Base-by-base conservation (phyloP, 2,888 invertebrate genomes). In the Callyntrura guangdongensis region DNA sequence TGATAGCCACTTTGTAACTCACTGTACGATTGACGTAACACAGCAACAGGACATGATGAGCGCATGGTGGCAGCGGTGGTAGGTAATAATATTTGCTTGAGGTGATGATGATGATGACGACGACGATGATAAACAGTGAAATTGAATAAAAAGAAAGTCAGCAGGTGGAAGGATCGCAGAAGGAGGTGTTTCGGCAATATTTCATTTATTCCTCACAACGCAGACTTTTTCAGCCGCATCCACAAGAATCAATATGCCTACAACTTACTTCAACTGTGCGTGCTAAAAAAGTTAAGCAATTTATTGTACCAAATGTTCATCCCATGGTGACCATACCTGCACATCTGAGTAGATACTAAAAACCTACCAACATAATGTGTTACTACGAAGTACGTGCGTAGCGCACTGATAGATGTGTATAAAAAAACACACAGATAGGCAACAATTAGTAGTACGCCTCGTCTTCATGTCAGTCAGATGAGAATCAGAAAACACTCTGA, bases 81-180 rank as follows among this genome's bases (percentile, higher is more conserved):
- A 36, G 2, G 36, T 6, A 36, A 45, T 17, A 47, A 47, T 74
- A 49, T 74, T 49, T 74, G 74, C 20, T 74, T 20, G 17, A 11
- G 74, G 22, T 49, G 22, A 49, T 74, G 56, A 81, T 69, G 17
- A 69, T 36, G 36, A 36, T 17, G 64, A 64, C n/a, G 69, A 36
- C 17, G 64, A 64, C n/a, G 69, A 36, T 81, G 79, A 36, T 59
- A 81, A 20, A 81, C 56, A 59, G 59, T 59, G 59, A 81, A 81
- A 59, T 56, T 59, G 56, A 53, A 81, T 59, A 59, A 59, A 77
- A 81, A 59, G 79, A 81, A 81, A 81, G 79, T 81, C 79, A 81
- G 59, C 56, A 81, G 79, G 74, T 49, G 25, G 74, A 69, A 74
- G 47, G 20, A 74, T 36, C 14, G 53, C 8, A 1, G 12, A 2